Conservation (phyloP, 2,113 vertebrate species). For the Vulpes vulpes region DNA sequence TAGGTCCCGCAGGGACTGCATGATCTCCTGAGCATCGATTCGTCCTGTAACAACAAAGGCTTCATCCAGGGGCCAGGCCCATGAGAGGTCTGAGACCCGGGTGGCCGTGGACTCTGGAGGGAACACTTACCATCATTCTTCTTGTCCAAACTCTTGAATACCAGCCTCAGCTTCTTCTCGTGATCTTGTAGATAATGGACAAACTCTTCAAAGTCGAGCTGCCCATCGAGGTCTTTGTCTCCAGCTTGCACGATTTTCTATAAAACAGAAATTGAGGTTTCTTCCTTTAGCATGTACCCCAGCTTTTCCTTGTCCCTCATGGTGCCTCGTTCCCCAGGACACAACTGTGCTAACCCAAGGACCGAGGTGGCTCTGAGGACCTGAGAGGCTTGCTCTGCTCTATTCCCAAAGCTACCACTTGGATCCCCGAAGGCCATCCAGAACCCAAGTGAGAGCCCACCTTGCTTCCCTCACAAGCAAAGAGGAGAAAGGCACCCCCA, state of each 20-base stretch:
- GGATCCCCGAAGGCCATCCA: background rate
- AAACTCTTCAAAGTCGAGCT: conserved; percentile 97
- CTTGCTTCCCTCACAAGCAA: background rate
- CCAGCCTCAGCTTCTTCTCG: conserved; percentile 96
- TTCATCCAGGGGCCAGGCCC: background rate
- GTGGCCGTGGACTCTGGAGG: accelerated
- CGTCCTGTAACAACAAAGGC: conserved; percentile 87
- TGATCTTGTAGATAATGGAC: conserved; percentile 98
- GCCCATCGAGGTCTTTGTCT: conserved; percentile 97
- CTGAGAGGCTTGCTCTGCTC: background rate
- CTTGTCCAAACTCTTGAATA: conserved; percentile 98
- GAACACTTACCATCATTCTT: conserved; percentile 94
- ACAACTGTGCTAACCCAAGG: background rate
- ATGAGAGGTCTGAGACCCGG: accelerated
- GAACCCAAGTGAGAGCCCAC: background rate
- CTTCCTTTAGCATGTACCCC: background rate
- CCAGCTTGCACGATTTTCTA: conserved; percentile 98
- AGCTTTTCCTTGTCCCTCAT: background rate
- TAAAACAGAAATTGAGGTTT: conserved; percentile 37
- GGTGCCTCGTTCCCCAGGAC: background rate
- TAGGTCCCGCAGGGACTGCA: conserved; percentile 96
- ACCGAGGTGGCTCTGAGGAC: background rate
- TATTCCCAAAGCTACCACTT: background rate
- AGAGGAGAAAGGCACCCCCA: accelerated
- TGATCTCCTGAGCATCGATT: conserved; percentile 97